These are phyloP conservation scores for Caenorhabditis panamensis DNA, from an alignment of 2,888 invertebrate genomes.

Conservation along the genomic window DNA sequence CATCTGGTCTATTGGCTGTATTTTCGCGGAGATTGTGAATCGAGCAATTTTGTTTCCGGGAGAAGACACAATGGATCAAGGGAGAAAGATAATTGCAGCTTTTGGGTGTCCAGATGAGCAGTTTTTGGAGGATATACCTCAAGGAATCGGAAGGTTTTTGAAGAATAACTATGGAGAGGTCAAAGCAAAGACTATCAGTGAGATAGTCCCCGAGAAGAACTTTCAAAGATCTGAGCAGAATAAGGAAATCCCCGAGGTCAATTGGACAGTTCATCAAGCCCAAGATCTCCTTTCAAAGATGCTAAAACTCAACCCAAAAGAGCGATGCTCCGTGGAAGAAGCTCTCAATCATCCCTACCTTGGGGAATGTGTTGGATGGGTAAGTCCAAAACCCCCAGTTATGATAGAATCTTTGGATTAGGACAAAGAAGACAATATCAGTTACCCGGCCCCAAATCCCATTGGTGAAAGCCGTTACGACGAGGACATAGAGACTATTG, in stretches of 20 bases:
- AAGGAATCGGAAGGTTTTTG: too few species aligned
- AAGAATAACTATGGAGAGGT: too few species aligned
- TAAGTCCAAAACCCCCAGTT: not conserved
- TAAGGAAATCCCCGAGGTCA: conserved; percentile 27
- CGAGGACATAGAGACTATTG: conserved; percentile 97
- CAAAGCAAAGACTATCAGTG: conserved; percentile 46
- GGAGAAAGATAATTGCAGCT: conserved; percentile 79
- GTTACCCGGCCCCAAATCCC: too few species aligned
- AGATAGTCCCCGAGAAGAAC: conserved; percentile 62
- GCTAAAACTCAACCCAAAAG: conserved; percentile 98
- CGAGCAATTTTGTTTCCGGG: conserved; percentile 98
- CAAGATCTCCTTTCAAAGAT: conserved; percentile 96
- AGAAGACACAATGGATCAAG: conserved; percentile 87
- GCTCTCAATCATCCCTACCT: conserved; percentile 93
- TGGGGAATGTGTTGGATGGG: not conserved
- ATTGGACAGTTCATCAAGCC: conserved; percentile 83
- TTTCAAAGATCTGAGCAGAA: conserved; percentile 70
- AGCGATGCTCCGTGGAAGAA: conserved; percentile 97
- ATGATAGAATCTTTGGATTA: too few species aligned
- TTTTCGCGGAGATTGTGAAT: conserved; percentile 99
- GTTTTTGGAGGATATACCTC: conserved; percentile 58
- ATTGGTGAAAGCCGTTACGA: too few species aligned
- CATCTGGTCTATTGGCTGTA: conserved; percentile 85
- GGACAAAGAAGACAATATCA: conserved; percentile 91
- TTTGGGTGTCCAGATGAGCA: conserved; percentile 73